Evolutionary conservation across 2,888 invertebrate genomes (phyloP), one percentile per base, ranked within the genome.

Genomic region (Sesia bembeciformis): DNA sequence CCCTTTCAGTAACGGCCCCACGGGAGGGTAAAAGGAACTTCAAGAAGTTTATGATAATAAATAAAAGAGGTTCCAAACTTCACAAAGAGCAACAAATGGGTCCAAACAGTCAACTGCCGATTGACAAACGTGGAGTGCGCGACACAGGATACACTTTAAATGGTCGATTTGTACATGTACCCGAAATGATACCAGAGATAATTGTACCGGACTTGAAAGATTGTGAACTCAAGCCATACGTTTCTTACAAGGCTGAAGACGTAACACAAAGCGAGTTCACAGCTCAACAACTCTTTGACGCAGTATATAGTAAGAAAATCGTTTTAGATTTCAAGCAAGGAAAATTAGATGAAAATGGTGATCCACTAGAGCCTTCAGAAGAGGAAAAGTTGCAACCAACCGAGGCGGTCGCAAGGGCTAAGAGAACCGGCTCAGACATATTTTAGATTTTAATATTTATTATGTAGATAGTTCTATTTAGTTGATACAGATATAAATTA

Each of bases 161-260:
- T 52, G 92, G 91, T 0, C 87, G 90, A 61, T 94, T 90, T 70
- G 77, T 92, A 1, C 66, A 76, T 7, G 86, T 98, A 3, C 94
- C 95, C 1, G 98, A 98, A 90, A 97, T 94, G 93, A 92, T 97
- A 60, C 98, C 98, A 0, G 95, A 98, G 74, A 76, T 99, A 8
- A 92, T 99, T 56, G 98, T 99, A 3, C 99, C 99, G 0, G 94
- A 98, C 78, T 83, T 99, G 39, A 93, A 91, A 60, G 93, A 90
- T 62, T 99, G 94, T 72, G 86, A 94, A 83, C 83, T 99, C 38
- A 97, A 97, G 78, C 97, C 99, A 0, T 99, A 99, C 69, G 98
- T 99, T 0, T 96, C 98, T 0, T 99, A 98, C 78, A 93, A 92
- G 78, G 91, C 92, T 0, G 91, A 92, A 3, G 93, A 96, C 56